Evolutionary conservation across 2,888 invertebrate genomes (phyloP).

Genomic region (Acleris sparsana): DNA sequence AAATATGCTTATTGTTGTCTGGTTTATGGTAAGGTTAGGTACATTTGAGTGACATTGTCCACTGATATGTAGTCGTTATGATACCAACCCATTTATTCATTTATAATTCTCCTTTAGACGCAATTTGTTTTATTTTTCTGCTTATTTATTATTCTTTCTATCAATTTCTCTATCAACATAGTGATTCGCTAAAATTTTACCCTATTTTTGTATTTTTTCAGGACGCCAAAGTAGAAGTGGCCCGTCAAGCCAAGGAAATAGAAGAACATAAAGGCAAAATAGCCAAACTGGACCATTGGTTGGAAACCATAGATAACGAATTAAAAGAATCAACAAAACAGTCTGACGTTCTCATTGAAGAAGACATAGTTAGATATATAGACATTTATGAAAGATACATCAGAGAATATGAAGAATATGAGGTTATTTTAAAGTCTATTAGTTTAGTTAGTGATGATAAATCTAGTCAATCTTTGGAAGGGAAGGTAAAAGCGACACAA

Average conservation of each 20-base stretch:
- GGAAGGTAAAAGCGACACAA: slow-evolving; percentile 83
- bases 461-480: slow-evolving; percentile 80
- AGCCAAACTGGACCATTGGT: slow-evolving; percentile 76
- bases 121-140: too few species aligned
- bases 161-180: background rate
- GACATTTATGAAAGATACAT: slow-evolving; percentile 77
- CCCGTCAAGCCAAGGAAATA: slow-evolving; percentile 65
- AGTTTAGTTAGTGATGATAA: slow-evolving; percentile 73
- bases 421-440: slow-evolving; percentile 71
- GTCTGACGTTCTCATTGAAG: slow-evolving; percentile 64
- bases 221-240: slow-evolving; percentile 74
- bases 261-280: slow-evolving; percentile 71
- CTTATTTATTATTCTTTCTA: background rate
- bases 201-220: slow-evolving; percentile 51
- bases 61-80: too few species aligned
- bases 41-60: too few species aligned
- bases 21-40: too few species aligned
- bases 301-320: slow-evolving; percentile 76
- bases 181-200: slow-evolving; percentile 11
- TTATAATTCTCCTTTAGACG: too few species aligned
- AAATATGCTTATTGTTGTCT: too few species aligned
- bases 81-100: too few species aligned
- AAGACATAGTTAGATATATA: slow-evolving; percentile 72
- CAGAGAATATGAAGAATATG: slow-evolving; percentile 75
- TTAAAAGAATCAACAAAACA: slow-evolving; percentile 73